Base-by-base conservation (phyloP, 2,113 vertebrate genomes). In the Azemiops feae region DNA sequence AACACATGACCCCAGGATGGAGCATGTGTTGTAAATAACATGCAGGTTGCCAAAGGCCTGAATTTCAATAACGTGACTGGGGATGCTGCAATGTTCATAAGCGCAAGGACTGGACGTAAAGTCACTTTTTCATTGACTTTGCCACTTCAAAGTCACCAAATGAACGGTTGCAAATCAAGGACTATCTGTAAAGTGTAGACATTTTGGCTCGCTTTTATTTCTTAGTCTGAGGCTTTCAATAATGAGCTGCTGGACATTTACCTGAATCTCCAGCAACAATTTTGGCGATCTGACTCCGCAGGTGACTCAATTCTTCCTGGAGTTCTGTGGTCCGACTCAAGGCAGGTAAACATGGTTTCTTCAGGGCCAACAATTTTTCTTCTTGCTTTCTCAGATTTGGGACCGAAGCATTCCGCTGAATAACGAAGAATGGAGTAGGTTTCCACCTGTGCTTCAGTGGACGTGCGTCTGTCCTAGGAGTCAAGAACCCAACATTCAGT, bases 381-480 rank as follows among this genome's bases (percentile, higher is more conserved):
- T 99, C 98, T 30, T 99, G 98, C 43, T 98, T 98, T 81, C 99
- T 98, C 94, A 99, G 98, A 97, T 99, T 99, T 94, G 99, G 99
- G 92, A 99, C 99, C 0, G 99, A 99, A 14, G 99, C 99, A 91
- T 99, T 99, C 47, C 99, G 98, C 93, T 99, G 99, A 93, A 99
- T 99, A 34, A 99, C 98, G 0, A 99, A 98, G 96, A 99, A 98
- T 54, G 99, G 99, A 16, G 99, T 99, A 0, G 99, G 99, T 94
- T 99, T 98, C 99, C 99, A 99, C 74, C 99, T 99, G 58, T 99
- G 99, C 96, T 99, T 98, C 93, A 99, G 97, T 0, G 99, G 99
- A 8, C 99, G 99, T 0, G 98, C 94, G 96, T 99, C 99, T 0
- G 99, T 99, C 95, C 99, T 99, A 92, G 88, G 94, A 89, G 57